Percentiles rank a stretch among this genome's conserved stretches.
Conservation (phyloP, 2,113 vertebrate genomes). For the Elachura formosa region DNA sequence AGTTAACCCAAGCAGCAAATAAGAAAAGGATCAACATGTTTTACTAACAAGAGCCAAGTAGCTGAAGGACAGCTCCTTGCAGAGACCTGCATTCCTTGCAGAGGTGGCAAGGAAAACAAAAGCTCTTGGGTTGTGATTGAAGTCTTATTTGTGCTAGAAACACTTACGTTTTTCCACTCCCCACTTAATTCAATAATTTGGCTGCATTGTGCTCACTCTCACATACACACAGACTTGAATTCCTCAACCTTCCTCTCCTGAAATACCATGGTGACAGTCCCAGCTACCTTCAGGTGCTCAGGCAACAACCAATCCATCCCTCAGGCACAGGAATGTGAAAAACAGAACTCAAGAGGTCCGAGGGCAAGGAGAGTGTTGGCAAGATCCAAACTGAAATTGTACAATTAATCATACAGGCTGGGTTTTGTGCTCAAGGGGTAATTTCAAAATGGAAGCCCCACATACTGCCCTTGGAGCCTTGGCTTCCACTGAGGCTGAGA, state of each 20-base stretch:
- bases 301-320: background rate
- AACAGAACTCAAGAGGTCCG: rapidly evolving
- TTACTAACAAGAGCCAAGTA: background rate
- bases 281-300: background rate
- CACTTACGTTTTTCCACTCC: background rate
- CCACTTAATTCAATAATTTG: background rate
- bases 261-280: background rate
- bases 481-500: background rate
- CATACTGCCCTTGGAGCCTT: background rate
- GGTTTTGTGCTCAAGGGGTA: background rate
- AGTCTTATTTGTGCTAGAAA: background rate
- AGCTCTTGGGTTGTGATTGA: background rate
- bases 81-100: background rate
- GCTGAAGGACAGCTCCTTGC: background rate
- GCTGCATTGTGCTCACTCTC: background rate
- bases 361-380: background rate
- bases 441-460: background rate
- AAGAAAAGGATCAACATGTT: background rate
- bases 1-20: background rate
- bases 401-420: background rate
- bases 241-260: background rate
- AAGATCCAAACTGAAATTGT: background rate
- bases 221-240: rapidly evolving
- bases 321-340: background rate
- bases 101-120: background rate